phyloP scores from a whole-genome alignment of 2,888 invertebrate species.

The Cryptocheilus praepositus region DNA sequence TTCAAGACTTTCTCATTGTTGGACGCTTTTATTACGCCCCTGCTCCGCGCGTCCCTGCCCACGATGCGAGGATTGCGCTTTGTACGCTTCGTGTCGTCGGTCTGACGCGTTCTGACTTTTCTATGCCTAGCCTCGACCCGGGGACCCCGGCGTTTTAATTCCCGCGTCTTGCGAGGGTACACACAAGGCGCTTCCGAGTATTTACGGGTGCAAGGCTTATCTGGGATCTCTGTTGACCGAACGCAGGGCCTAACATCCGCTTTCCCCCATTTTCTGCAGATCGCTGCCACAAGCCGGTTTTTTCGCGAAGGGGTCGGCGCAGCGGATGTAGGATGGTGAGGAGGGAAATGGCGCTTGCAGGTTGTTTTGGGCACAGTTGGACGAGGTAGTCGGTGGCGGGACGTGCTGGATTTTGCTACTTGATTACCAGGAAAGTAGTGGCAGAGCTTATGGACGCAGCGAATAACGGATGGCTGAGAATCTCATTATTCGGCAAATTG shows the following conservation, averaged over 20 bases:
- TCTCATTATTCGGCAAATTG: no score
- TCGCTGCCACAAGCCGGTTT: background rate
- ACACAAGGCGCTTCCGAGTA: background rate
- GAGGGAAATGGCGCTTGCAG: no score
- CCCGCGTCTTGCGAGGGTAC: background rate
- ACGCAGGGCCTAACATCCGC: conserved; percentile 26
- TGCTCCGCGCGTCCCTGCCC: background rate
- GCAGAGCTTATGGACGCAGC: no score
- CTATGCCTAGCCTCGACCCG: background rate
- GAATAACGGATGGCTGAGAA: no score
- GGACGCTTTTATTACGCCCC: conserved; percentile 48
- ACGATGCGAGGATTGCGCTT: no score
- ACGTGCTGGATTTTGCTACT: no score
- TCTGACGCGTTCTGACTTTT: background rate
- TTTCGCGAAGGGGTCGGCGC: no score
- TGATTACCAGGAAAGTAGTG: no score
- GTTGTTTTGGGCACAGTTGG: no score
- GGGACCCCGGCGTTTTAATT: conserved; percentile 29
- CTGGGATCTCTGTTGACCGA: conserved; percentile 6
- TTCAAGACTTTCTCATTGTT: conserved; percentile 59
- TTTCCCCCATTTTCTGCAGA: conserved; percentile 7
- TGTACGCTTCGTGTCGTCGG: no score
- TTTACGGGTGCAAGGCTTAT: background rate
- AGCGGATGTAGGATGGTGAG: no score
- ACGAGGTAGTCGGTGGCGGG: no score